Evolutionary conservation across 2,797 vertebrate species (phyloP), one percentile per base, ranked within the genome.

Genomic region (Lepidocolaptes lacrymiger): DNA sequence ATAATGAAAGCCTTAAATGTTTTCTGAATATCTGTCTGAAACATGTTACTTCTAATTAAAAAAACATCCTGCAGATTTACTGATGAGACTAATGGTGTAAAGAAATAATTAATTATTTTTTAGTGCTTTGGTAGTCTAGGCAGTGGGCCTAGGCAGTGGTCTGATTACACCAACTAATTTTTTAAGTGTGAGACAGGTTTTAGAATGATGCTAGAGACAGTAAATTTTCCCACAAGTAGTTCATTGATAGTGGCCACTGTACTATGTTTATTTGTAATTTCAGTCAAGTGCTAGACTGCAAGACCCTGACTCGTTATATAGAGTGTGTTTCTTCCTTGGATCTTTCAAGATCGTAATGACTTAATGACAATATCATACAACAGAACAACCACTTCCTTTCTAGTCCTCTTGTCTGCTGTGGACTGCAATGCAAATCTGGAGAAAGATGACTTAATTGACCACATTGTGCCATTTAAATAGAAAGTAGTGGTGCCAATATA

Each of bases 1-100:
- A 46, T 85, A 95, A 89, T 48, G 13, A 90, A 94, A 84, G 14
- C n/a, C 43, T 90, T 81, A 86, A 93, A 59, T 79, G 58, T 46
- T 95, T 87, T 82, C 63, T 48, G 81, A 83, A 75, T 62, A 83
- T 43, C 73, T 88, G 12, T 59, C 41, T 82, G 51, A 76, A 93
- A 81, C 54, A 21, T 11, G 88, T 79, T 52, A 36, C 41, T 84
- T 69, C 52, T 71, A 96, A 91, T 94, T 91, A 73, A 86, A 77
- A 91, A 91, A 64, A 58, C 51, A 88, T 67, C 74, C 69, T 71
- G 44, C 59, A 78, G 84, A 85, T 91, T 87, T 93, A 79, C 66
- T 84, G 9, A 27, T 44, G n/a, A 75, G 55, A 69, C 27, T 78
- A 92, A 75, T 1, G 3, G 46, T 37, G 16, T 62, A 75, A 90